Percentiles rank a stretch among this genome's conserved stretches.
Evolutionary conservation across 92 coral and sea anemone genomes (phyloP).

Genomic region (Galaxea fascicularis): DNA sequence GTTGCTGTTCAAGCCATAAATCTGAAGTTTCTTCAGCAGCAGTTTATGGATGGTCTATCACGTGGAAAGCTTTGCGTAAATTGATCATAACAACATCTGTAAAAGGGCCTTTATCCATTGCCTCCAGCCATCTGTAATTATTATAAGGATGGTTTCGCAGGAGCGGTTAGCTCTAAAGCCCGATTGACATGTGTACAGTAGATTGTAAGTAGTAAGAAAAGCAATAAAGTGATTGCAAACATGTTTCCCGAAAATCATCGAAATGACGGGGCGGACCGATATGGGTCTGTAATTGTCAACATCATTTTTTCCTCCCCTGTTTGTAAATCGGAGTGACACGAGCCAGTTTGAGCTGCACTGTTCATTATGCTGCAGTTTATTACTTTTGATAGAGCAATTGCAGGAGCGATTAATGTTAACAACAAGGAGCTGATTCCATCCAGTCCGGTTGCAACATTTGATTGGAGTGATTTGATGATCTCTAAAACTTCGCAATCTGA

Average conservation of each 20-base stretch:
- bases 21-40: slow-evolving; percentile 43
- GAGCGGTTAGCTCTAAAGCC: slow-evolving; percentile 59
- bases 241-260: too few species aligned
- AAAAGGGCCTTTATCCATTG: slow-evolving; percentile 55
- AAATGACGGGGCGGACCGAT: too few species aligned
- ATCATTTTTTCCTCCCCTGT: slow-evolving; percentile 50
- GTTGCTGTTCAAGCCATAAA: slow-evolving; percentile 53
- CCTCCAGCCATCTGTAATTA: slow-evolving; percentile 48
- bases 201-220: too few species aligned
- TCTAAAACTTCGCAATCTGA: slow-evolving; percentile 38
- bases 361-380: slow-evolving; percentile 61
- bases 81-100: slow-evolving; percentile 43
- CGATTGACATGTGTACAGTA: slow-evolving; percentile 43
- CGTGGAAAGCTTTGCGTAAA: slow-evolving; percentile 53
- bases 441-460: slow-evolving; percentile 44
- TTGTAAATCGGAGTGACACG: slow-evolving; percentile 60
- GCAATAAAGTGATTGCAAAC: too few species aligned
- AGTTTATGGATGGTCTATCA: slow-evolving; percentile 49
- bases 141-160: slow-evolving; percentile 40
- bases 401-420: slow-evolving; percentile 50
- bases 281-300: too few species aligned
- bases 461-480: slow-evolving; percentile 11
- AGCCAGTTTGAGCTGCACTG: slow-evolving; percentile 49
- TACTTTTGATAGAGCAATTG: slow-evolving; percentile 48
- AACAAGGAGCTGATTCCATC: slow-evolving; percentile 30